Conservation (phyloP, 2,797 vertebrate species). For the Stomatorhinus walkeri region DNA sequence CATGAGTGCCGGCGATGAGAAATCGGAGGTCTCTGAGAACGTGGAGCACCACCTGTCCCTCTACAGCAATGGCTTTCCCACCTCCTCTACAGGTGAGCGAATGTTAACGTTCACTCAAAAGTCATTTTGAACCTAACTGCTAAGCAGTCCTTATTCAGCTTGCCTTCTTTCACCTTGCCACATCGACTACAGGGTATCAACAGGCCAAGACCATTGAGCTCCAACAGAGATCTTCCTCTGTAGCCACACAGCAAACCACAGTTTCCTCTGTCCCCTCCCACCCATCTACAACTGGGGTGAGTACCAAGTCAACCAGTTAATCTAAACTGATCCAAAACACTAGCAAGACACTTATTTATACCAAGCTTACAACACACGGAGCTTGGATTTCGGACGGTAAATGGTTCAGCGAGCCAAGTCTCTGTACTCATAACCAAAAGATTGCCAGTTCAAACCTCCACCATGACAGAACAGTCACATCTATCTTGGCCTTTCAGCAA, state of each 20-base stretch:
- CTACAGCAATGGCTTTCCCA: conserved; percentile 80
- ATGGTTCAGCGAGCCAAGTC: neutral
- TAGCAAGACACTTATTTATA: neutral
- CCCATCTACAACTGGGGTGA: conserved; percentile 90
- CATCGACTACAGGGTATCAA: conserved; percentile 69
- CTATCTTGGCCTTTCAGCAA: neutral
- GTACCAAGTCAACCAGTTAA: conserved; percentile 35
- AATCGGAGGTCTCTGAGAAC: conserved; percentile 78
- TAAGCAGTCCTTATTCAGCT: neutral
- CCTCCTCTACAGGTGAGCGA: conserved; percentile 60
- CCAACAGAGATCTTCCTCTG: conserved; percentile 92
- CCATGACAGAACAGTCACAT: neutral
- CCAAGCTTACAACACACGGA: neutral
- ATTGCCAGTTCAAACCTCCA: neutral
- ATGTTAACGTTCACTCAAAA: neutral
- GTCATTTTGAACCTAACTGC: neutral
- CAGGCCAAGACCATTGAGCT: conserved; percentile 83
- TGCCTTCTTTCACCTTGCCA: neutral
- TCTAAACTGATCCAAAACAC: neutral
- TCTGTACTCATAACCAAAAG: neutral
- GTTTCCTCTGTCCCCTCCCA: conserved; percentile 94
- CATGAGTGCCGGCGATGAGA: conserved; percentile 84
- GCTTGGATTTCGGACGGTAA: neutral
- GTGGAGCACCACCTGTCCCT: conserved; percentile 75
- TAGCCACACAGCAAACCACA: conserved; percentile 90